phyloP scores from a whole-genome alignment of 53 echinoderm and acorn worm genomes.

The Apostichopus leukothele region DNA sequence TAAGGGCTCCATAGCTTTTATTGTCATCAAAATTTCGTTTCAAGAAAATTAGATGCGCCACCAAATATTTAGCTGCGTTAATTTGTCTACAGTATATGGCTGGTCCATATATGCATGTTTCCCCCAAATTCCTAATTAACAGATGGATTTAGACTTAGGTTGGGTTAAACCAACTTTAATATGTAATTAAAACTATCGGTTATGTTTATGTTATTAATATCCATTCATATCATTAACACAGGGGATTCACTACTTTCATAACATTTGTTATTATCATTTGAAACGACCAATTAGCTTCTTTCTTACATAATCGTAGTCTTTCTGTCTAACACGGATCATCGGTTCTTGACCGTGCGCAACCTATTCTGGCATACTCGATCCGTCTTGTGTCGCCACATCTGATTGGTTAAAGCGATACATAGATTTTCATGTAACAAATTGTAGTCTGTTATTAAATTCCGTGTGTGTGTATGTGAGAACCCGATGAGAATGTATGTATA shows the following conservation, averaged over 20 bases:
- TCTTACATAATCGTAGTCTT: neutral
- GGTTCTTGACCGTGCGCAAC: slow-evolving; percentile 4
- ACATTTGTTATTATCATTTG: slow-evolving; percentile 10
- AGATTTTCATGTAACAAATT: too few relatives aligned
- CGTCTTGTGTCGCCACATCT: neutral
- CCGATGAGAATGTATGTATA: too few relatives aligned
- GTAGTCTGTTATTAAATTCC: too few relatives aligned
- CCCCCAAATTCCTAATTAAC: neutral
- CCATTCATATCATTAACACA: neutral
- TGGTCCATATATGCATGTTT: too few relatives aligned
- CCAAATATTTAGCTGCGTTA: too few relatives aligned
- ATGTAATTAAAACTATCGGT: neutral
- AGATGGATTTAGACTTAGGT: neutral
- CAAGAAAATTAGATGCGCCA: too few relatives aligned
- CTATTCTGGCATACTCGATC: neutral
- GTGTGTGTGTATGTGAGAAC: too few relatives aligned
- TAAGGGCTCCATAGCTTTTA: too few relatives aligned
- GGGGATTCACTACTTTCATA: neutral
- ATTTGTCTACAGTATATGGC: too few relatives aligned
- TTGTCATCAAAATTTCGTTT: too few relatives aligned
- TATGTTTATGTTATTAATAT: neutral
- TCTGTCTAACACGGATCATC: neutral
- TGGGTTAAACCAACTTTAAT: neutral
- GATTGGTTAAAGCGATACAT: too few relatives aligned
- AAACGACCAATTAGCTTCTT: neutral